These are phyloP conservation scores for Drosophila greeni DNA, from an alignment of 2,888 invertebrate genomes.

Conservation along the genomic window DNA sequence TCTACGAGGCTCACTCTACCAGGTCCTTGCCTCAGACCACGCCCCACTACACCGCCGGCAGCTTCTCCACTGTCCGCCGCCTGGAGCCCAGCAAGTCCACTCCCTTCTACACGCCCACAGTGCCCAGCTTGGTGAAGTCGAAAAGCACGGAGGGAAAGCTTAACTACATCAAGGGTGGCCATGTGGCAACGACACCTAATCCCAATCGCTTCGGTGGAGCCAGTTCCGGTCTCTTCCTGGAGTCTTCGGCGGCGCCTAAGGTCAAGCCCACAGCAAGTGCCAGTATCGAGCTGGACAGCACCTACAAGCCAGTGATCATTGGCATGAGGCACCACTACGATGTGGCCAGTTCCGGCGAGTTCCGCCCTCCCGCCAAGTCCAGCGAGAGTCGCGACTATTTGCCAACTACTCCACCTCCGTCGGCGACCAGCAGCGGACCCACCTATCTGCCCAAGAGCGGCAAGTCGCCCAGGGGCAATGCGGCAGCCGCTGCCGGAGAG, in stretches of 20 bases:
- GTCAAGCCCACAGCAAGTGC: slow-evolving; percentile 54
- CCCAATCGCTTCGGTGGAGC: slow-evolving; percentile 65
- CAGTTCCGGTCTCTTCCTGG: slow-evolving; percentile 55
- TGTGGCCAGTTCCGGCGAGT: slow-evolving; percentile 58
- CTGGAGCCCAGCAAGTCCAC: slow-evolving; percentile 76
- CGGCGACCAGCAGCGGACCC: slow-evolving; percentile 70
- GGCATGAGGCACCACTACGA: slow-evolving; percentile 71
- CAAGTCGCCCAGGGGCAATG: slow-evolving; percentile 49
- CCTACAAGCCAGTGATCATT: slow-evolving; percentile 66
- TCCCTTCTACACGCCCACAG: slow-evolving; percentile 78
- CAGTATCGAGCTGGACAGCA: slow-evolving; percentile 52
- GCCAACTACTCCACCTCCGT: slow-evolving; percentile 61
- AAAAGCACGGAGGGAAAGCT: slow-evolving; percentile 71
- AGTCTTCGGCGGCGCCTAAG: slow-evolving; percentile 55
- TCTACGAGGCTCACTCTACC: slow-evolving; percentile 55
- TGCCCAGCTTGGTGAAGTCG: slow-evolving; percentile 72
- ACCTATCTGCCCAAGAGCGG: slow-evolving; percentile 73
- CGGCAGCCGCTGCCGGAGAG: slow-evolving; percentile 55
- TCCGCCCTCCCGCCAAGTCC: slow-evolving; percentile 45
- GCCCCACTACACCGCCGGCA: slow-evolving; percentile 64
- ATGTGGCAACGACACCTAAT: slow-evolving; percentile 65
- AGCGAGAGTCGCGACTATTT: slow-evolving; percentile 56
- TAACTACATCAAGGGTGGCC: slow-evolving; percentile 63
- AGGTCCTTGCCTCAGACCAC: slow-evolving; percentile 62
- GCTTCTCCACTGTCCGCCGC: slow-evolving; percentile 76